Conservation (phyloP, 1,140 invertebrate genomes). For the Archivesica marissinica region DNA sequence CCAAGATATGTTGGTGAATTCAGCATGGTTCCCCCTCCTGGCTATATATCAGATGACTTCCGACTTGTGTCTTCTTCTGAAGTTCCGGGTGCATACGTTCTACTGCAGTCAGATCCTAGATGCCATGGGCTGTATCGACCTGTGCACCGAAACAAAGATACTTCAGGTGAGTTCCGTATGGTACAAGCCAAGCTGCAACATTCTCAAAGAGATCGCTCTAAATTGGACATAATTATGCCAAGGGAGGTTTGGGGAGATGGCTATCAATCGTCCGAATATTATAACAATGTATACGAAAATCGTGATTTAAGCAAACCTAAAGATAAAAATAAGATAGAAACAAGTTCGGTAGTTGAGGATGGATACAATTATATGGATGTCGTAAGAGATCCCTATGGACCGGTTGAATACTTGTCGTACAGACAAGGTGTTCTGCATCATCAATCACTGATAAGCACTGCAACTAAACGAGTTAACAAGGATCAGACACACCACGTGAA, state of each 20-base stretch:
- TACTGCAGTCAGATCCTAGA: constrained; percentile 6
- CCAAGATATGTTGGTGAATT: constrained; percentile 31
- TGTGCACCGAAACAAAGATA: not conserved
- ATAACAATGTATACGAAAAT: not conserved
- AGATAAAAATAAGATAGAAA: not conserved
- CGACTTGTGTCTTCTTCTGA: not conserved
- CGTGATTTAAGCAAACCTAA: not conserved
- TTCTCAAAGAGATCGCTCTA: not conserved
- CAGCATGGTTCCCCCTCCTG: constrained; percentile 26
- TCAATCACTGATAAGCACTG: too few relatives aligned
- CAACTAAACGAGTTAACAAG: too few relatives aligned
- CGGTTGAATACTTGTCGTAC: constrained; percentile 1
- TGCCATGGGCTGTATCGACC: constrained; percentile 5
- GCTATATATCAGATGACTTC: constrained; percentile 3
- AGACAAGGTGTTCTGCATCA: not conserved
- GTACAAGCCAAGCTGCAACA: constrained; percentile 3
- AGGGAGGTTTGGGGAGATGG: not conserved
- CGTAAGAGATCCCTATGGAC: not conserved
- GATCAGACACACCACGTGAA: too few relatives aligned
- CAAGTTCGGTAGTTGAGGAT: not conserved
- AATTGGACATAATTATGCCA: not conserved
- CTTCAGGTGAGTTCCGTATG: not conserved
- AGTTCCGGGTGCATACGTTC: not conserved
- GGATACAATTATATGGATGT: constrained; percentile 36
- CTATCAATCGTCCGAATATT: not conserved